Percentiles rank a stretch among this genome's conserved stretches.
Evolutionary conservation across 2,113 vertebrate species (phyloP).

Genomic region (Donacobius atricapilla): DNA sequence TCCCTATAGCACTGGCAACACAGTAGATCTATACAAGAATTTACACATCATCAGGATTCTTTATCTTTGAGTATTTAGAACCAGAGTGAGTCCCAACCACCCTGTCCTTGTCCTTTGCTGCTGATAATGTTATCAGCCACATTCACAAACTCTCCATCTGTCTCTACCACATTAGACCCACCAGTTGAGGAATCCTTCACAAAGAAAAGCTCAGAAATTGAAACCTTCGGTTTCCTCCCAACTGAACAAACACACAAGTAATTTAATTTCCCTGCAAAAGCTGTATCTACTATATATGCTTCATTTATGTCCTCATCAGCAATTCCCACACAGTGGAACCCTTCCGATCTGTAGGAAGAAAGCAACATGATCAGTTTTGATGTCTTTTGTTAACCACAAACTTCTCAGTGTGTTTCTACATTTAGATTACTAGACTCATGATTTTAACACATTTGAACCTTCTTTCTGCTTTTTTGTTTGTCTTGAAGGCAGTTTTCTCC

Average conservation of each 20-base stretch:
- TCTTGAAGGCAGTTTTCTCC: not conserved
- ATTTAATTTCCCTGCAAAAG: not conserved
- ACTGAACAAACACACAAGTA: not conserved
- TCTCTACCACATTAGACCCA: not conserved
- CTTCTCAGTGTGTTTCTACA: not conserved
- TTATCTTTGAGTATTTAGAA: not conserved
- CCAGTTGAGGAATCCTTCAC: not conserved
- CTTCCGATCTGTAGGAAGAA: not conserved
- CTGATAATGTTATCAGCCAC: not conserved
- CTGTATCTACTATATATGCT: not conserved
- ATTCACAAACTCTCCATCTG: not conserved
- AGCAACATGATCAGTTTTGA: not conserved
- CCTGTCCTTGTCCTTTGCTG: not conserved
- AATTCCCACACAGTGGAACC: not conserved
- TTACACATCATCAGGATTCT: not conserved
- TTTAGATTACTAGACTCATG: not conserved
- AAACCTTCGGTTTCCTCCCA: not conserved
- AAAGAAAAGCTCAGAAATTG: not conserved
- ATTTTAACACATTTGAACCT: not conserved
- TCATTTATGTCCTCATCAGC: fast-evolving
- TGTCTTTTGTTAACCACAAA: not conserved
- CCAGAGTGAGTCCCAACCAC: not conserved
- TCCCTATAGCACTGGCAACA: not conserved
- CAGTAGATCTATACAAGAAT: not conserved
- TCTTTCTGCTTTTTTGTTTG: not conserved